Percentiles rank a stretch among this genome's conserved stretches.
Evolutionary conservation across 2,113 vertebrate species (phyloP).

Genomic region (Saguinus imperator): DNA sequence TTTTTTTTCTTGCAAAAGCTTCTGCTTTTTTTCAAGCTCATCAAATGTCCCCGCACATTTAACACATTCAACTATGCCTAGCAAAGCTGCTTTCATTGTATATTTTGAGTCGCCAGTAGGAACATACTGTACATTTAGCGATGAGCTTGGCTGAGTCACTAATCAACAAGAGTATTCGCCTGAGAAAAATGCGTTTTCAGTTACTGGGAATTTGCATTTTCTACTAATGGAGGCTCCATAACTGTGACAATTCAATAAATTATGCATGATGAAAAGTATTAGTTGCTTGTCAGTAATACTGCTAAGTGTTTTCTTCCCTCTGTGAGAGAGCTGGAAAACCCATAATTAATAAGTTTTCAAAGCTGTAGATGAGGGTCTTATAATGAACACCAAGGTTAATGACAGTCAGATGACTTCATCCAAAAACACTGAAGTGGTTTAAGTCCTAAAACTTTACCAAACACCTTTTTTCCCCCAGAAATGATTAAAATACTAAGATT

Average conservation of each 20-base stretch:
- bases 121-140: neutral
- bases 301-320: neutral
- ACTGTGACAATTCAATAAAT: slow-evolving; percentile 30
- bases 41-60: neutral
- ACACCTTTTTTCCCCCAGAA: neutral
- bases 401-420: neutral
- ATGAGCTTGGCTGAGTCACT: neutral
- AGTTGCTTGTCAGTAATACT: neutral
- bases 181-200: neutral
- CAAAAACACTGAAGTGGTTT: neutral
- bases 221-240: neutral
- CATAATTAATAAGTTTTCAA: neutral
- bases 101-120: neutral
- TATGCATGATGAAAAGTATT: neutral
- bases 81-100: neutral
- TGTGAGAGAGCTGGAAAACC: neutral
- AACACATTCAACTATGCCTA: neutral
- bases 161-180: slow-evolving; percentile 29
- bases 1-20: neutral
- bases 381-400: neutral
- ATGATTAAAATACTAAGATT: neutral
- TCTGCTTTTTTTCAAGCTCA: neutral
- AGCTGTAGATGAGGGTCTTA: neutral
- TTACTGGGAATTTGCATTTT: slow-evolving; percentile 41
- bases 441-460: neutral